Evolutionary conservation across 2,797 vertebrate genomes (phyloP).

Genomic region (Agapornis canus): DNA sequence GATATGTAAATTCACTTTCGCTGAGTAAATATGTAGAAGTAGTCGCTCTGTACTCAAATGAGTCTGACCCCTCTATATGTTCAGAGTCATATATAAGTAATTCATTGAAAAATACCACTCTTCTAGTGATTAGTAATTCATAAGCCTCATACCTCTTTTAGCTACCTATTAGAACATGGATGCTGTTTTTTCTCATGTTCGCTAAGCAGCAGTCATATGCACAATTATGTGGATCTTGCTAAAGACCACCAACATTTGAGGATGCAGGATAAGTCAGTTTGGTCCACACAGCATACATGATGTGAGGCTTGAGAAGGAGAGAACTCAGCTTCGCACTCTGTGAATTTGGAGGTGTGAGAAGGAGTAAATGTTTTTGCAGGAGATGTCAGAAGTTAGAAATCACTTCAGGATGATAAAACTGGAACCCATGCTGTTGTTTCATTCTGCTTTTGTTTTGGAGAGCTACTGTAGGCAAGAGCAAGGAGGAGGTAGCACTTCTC

Average conservation of each 20-base stretch:
- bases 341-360: background rate
- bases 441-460: background rate
- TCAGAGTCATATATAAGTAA: conserved; percentile 3
- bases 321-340: background rate
- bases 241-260: background rate
- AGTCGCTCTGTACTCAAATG: background rate
- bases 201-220: background rate
- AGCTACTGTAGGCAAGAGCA: background rate
- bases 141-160: background rate
- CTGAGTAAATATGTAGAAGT: background rate
- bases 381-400: background rate
- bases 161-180: background rate
- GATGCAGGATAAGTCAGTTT: background rate
- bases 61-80: background rate
- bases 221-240: background rate
- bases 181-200: background rate
- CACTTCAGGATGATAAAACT: background rate
- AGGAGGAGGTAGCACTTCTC: background rate
- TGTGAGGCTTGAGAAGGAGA: background rate
- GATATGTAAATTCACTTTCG: background rate
- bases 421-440: background rate
- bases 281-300: background rate
- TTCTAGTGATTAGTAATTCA: background rate
- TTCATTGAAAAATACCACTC: background rate
- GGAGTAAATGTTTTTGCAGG: background rate